phyloP scores from a whole-genome alignment of 2,113 vertebrate genomes.

The Capreolus pygargus region DNA sequence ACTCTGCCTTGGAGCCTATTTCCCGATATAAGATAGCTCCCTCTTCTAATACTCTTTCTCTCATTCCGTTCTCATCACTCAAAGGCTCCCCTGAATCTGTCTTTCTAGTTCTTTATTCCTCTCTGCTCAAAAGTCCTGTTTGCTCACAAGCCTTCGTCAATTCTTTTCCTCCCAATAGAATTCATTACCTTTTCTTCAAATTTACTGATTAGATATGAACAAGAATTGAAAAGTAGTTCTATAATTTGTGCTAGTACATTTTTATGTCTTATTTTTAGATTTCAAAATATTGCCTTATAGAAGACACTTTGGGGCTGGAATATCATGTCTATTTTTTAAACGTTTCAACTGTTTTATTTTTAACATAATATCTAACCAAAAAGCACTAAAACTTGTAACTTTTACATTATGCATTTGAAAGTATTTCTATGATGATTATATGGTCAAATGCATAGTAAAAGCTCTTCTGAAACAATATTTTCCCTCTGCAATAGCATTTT shows the following conservation, averaged over 20 bases:
- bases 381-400: not conserved
- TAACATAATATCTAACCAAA: not conserved
- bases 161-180: not conserved
- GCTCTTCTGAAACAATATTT: not conserved
- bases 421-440: not conserved
- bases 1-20: not conserved
- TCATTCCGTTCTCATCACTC: not conserved
- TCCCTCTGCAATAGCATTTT: not conserved
- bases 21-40: not conserved
- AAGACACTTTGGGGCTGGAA: not conserved
- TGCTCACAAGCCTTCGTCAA: not conserved
- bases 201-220: not conserved
- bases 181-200: not conserved
- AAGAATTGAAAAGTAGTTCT: not conserved
- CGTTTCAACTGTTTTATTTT: not conserved
- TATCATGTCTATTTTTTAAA: not conserved
- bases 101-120: not conserved
- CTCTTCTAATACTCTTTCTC: not conserved
- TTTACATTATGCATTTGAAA: not conserved
- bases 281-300: not conserved
- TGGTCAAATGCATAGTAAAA: not conserved
- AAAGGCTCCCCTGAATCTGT: not conserved
- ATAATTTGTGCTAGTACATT: not conserved
- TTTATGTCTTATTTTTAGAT: not conserved
- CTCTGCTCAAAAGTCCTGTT: not conserved